Percentiles rank a stretch among this genome's conserved stretches.
Evolutionary conservation across 2,797 vertebrate species (phyloP).

Genomic region (Serranus cabrilla): DNA sequence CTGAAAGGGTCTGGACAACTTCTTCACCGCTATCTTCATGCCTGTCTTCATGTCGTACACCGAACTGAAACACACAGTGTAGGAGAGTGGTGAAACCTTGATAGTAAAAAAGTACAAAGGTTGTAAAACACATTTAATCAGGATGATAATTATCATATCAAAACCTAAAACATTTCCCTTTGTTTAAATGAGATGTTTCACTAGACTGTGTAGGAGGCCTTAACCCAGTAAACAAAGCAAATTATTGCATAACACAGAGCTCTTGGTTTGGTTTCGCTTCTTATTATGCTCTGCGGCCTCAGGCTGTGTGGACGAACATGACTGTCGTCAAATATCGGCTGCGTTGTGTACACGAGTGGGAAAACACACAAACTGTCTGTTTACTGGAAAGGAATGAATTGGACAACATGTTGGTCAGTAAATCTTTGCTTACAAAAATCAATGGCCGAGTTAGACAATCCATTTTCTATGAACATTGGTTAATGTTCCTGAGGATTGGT

Average conservation of each 20-base stretch:
- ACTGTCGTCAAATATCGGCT: conserved; percentile 29
- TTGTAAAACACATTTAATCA: not conserved
- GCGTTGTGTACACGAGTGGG: not conserved
- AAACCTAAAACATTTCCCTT: conserved; percentile 9
- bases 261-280: conserved; percentile 55
- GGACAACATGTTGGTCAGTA: not conserved
- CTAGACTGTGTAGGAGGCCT: conserved; percentile 36
- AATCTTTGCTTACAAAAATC: not conserved
- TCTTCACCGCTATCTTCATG: conserved; percentile 95
- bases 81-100: not conserved
- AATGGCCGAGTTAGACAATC: not conserved
- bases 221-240: conserved; percentile 52
- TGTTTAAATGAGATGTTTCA: conserved; percentile 27
- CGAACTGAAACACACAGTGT: conserved; percentile 84
- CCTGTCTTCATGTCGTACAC: conserved; percentile 89
- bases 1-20: conserved; percentile 97
- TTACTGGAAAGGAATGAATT: not conserved
- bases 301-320: conserved; percentile 31
- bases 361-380: conserved; percentile 18
- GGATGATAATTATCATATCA: not conserved
- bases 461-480: not conserved
- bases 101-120: not conserved
- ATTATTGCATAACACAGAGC: conserved; percentile 48
- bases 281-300: conserved; percentile 39
- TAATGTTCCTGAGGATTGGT: conserved; percentile 2